Evolutionary conservation across 2,113 vertebrate species (phyloP).

Genomic region (Sclerurus mexicanus): DNA sequence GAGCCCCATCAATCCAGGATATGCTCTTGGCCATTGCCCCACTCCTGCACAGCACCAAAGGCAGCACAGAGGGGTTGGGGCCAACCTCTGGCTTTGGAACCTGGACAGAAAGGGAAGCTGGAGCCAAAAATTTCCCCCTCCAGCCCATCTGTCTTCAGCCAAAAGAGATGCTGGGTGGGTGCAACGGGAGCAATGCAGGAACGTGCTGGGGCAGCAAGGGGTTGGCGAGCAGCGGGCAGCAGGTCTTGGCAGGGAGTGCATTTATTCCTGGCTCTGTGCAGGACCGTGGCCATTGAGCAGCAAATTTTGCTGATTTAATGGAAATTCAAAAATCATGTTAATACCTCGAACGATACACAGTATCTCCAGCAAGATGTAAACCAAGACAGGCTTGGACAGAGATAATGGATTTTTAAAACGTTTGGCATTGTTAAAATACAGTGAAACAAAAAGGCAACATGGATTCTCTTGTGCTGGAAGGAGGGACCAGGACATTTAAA

Average conservation of each 20-base stretch:
- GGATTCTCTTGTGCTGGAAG: not conserved
- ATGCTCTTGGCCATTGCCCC: not conserved
- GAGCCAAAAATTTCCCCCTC: not conserved
- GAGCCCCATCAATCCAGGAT: not conserved
- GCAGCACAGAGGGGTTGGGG: rapidly evolving
- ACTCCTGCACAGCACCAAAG: rapidly evolving
- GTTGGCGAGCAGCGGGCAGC: not conserved
- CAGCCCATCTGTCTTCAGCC: too few species aligned
- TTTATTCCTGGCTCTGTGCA: not conserved
- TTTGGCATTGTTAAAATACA: not conserved
- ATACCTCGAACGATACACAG: not conserved
- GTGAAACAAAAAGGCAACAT: rapidly evolving
- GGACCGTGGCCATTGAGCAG: not conserved
- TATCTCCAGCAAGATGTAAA: not conserved
- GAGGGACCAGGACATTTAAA: not conserved
- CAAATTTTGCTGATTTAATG: slow-evolving; percentile 17
- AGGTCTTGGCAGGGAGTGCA: not conserved
- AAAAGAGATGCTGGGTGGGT: not conserved
- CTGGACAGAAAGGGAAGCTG: rapidly evolving
- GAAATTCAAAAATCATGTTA: slow-evolving; percentile 24
- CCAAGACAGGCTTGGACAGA: not conserved
- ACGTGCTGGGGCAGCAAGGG: rapidly evolving
- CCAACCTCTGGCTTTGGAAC: not conserved
- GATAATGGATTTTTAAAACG: not conserved
- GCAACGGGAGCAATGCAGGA: rapidly evolving